Conservation (phyloP, 2,797 vertebrate species). For the Smutsia temminckii region DNA sequence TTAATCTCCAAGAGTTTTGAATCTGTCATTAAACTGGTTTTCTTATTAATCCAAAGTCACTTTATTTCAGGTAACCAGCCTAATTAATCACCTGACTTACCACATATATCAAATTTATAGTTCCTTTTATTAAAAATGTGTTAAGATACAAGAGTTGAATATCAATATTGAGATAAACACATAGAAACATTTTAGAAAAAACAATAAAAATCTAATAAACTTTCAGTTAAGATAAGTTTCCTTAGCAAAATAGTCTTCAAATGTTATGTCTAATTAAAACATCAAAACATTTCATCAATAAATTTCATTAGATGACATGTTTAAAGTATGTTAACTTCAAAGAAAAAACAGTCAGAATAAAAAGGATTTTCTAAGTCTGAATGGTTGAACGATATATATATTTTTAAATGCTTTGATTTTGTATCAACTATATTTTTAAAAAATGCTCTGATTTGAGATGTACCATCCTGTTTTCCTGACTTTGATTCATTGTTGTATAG, state of each 20-base stretch:
- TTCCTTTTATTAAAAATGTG: background rate
- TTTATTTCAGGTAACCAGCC: background rate
- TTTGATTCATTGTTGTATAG: constrained; percentile 79
- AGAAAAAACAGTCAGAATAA: background rate
- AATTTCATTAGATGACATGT: background rate
- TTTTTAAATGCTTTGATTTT: constrained; percentile 63
- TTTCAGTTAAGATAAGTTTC: background rate
- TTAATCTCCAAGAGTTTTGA: background rate
- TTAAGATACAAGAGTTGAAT: background rate
- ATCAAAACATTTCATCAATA: constrained; percentile 13
- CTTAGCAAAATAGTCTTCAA: background rate
- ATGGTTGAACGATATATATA: background rate
- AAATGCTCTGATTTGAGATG: constrained; percentile 57
- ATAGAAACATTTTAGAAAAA: background rate
- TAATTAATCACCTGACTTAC: background rate
- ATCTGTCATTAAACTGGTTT: background rate
- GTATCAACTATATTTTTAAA: background rate
- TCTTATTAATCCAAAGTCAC: background rate
- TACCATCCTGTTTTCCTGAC: constrained; percentile 70
- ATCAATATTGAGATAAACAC: background rate
- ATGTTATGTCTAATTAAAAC: background rate
- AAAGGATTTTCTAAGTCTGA: constrained; percentile 40
- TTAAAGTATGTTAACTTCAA: constrained; percentile 3
- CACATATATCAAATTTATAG: background rate
- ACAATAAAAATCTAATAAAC: background rate